Evolutionary conservation across 37 sponge, comb jelly and placozoan genomes (phyloP).

Genomic region (Dysidea cf. avara): DNA sequence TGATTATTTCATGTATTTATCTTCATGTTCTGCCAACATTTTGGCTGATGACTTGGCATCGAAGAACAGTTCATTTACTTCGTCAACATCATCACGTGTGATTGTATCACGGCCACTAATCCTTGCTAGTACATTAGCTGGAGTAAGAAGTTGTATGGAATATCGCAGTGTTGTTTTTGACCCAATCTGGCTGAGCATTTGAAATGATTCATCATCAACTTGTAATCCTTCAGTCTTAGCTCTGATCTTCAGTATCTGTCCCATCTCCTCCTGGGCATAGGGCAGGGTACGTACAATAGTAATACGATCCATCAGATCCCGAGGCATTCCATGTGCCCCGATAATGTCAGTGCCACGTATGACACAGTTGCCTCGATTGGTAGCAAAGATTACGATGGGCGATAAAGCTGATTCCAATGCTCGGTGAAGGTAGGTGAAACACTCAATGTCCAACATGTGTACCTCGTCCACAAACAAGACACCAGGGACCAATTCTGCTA

Average conservation of each 20-base stretch:
- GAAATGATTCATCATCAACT: conserved; percentile 68
- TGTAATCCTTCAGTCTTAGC: conserved; percentile 85
- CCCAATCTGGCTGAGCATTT: conserved; percentile 83
- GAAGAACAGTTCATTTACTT: conserved; percentile 92
- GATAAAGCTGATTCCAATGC: conserved; percentile 94
- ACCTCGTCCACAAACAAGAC: conserved; percentile 98
- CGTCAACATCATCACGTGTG: conserved; percentile 83
- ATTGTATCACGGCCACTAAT: conserved; percentile 90
- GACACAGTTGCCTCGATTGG: conserved; percentile 92
- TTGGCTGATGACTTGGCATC: conserved; percentile 98
- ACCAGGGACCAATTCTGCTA: conserved; percentile 98
- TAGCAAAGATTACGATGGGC: conserved; percentile 97
- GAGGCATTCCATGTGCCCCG: conserved; percentile 95
- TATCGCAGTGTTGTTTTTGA: conserved; percentile 84
- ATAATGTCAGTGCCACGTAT: conserved; percentile 90
- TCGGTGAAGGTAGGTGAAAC: conserved; percentile 97
- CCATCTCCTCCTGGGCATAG: conserved; percentile 91
- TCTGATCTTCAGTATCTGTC: conserved; percentile 89
- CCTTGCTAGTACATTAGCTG: conserved; percentile 84
- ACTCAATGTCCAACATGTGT: conserved; percentile 99
- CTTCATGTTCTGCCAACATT: conserved; percentile 85
- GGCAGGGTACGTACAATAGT: conserved; percentile 94
- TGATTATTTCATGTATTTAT: conserved; percentile 95
- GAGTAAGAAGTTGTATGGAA: conserved; percentile 95
- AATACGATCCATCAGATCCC: conserved; percentile 93